These are phyloP conservation scores for Xanthorhoe designata DNA, from an alignment of 2,888 invertebrate species.

Conservation along the genomic window DNA sequence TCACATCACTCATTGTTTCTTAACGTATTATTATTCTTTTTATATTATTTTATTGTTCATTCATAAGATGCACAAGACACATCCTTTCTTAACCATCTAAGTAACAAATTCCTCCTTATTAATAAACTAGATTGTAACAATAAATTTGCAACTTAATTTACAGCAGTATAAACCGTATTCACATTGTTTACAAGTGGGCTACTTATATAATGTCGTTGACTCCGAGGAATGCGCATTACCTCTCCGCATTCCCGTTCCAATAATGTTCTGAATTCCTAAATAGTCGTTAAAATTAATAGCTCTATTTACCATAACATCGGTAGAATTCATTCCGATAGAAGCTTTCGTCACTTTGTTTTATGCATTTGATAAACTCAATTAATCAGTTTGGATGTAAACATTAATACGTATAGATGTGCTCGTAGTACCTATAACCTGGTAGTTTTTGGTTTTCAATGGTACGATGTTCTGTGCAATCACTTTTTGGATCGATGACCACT, in stretches of 20 bases:
- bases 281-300: constrained; percentile 66
- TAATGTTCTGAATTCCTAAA: constrained; percentile 64
- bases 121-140: constrained; percentile 13
- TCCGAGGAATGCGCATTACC: constrained; percentile 55
- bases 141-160: constrained; percentile 40
- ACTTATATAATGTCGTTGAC: constrained; percentile 56
- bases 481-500: no score
- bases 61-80: no score
- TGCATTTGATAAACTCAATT: neutral
- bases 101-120: neutral
- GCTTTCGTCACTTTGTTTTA: constrained; percentile 41
- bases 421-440: no score
- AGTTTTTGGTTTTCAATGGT: no score
- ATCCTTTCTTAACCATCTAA: no score
- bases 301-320: constrained; percentile 54
- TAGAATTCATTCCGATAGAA: constrained; percentile 38
- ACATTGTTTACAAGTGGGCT: constrained; percentile 48
- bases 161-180: constrained; percentile 35
- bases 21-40: neutral
- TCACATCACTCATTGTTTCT: no score
- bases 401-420: no score
- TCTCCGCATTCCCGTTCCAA: constrained; percentile 57
- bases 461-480: no score
- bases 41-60: no score
- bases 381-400: no score